These are phyloP conservation scores for Yponomeuta cagnagella DNA, from an alignment of 2,888 invertebrate genomes.

Conservation along the genomic window DNA sequence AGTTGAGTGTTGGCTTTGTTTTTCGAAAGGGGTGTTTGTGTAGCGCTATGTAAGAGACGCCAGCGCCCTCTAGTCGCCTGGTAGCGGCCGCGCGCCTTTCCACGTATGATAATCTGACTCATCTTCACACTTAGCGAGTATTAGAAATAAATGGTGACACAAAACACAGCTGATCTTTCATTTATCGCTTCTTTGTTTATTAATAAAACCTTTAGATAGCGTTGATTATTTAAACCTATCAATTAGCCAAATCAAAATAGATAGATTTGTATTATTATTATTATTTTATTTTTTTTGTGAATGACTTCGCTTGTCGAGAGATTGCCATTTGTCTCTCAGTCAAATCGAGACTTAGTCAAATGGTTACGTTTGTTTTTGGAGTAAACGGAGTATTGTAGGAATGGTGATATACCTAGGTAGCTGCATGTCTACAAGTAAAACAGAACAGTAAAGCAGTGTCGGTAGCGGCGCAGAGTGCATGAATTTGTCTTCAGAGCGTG, in stretches of 20 bases:
- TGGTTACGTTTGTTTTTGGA: background rate
- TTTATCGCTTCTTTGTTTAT: slow-evolving; percentile 60
- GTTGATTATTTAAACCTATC: background rate
- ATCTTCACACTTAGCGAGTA: slow-evolving; percentile 68
- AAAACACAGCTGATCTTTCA: slow-evolving; percentile 70
- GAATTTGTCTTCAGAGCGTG: slow-evolving; percentile 21
- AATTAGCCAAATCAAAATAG: slow-evolving; percentile 25
- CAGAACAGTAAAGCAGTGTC: slow-evolving; percentile 31
- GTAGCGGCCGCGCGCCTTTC: slow-evolving; percentile 66
- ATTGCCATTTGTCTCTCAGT: slow-evolving; percentile 34
- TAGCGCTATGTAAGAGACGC: slow-evolving; percentile 27
- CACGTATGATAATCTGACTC: slow-evolving; percentile 55
- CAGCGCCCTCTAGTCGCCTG: slow-evolving; percentile 48
- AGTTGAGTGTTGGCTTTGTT: background rate
- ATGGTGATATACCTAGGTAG: slow-evolving; percentile 33
- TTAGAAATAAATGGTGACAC: slow-evolving; percentile 68
- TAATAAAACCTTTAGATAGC: slow-evolving; percentile 31
- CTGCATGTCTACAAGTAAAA: slow-evolving; percentile 49
- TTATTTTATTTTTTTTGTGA: slow-evolving; percentile 30
- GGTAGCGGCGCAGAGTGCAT: slow-evolving; percentile 55
- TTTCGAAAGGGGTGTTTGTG: slow-evolving; percentile 8
- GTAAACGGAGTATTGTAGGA: background rate
- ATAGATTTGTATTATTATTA: slow-evolving; percentile 41
- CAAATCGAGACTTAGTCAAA: background rate
- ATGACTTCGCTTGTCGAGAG: slow-evolving; percentile 43